Base-by-base conservation (phyloP, 2,113 vertebrate genomes). In the Alethe diademata region DNA sequence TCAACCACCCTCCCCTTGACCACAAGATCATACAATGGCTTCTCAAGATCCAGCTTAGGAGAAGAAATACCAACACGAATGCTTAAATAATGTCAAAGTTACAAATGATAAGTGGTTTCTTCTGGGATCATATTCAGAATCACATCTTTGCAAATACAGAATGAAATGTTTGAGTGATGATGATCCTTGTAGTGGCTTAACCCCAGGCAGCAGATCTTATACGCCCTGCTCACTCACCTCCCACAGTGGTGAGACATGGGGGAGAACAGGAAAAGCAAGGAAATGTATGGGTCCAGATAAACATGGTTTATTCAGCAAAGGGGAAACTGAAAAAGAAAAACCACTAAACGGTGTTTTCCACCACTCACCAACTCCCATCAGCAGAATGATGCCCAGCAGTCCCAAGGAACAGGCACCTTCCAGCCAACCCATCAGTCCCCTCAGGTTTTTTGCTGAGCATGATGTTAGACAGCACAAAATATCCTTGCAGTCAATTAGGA, bases 381-480 rank as follows among this genome's bases (percentile, higher is more conserved):
- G 26, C 22, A 79, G n/a, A 47, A 0, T 2, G 1, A 38, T 18
- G 33, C 4, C 28, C 82, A n/a, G 35, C 64, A 76, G 22, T 3
- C 20, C 19, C 4, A 6, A 45, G 69, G 33, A 84, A 43, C 0
- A 54, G 33, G 19, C 5, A 31, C 36, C 26, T 50, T 40, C 69
- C 64, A 72, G 50, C 4, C 17, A 78, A 24, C 6, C 12, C 19
- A 28, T 19, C n/a, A 6, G 17, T 2, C 2, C 11, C 4, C 8
- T 18, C 50, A 43, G 48, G 31, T 3, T 12, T 26, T 35, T 22
- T 47, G 51, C 76, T 60, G 53, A 66, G 16, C 24, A 14, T 9
- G 26, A 8, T 36, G 19, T 61, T 36, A 2, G 0, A 28, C 1
- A 18, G 48, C 35, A 40, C 24, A n/a, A 14, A 56, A 57, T 2